Conservation (phyloP, 1,140 invertebrate species). For the Leptinotarsa lineolata region DNA sequence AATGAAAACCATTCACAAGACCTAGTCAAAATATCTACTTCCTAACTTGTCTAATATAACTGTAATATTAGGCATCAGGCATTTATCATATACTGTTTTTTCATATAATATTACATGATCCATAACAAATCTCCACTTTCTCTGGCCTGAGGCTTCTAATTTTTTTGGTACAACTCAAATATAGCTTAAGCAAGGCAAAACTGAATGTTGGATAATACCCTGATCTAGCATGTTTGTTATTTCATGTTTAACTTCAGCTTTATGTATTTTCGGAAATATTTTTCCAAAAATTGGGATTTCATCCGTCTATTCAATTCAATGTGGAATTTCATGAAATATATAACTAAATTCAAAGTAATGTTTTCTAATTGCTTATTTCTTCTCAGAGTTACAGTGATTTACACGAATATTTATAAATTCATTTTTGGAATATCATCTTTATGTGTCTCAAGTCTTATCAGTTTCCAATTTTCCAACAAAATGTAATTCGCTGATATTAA, state of each 20-base stretch:
- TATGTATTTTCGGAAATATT: slow-evolving; percentile 24
- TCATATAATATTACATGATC: slow-evolving; percentile 1
- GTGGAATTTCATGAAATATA: slow-evolving; percentile 19
- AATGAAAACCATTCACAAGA: slow-evolving; percentile 6
- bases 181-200: slow-evolving; percentile 9
- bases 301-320: slow-evolving; percentile 18
- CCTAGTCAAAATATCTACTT: neutral
- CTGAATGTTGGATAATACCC: slow-evolving; percentile 25
- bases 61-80: neutral
- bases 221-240: slow-evolving; percentile 27
- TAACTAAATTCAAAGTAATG: slow-evolving; percentile 8
- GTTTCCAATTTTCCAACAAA: neutral
- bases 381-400: slow-evolving; percentile 16
- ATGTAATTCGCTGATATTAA: neutral
- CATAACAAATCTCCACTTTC: slow-evolving; percentile 16
- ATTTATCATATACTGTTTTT: slow-evolving; percentile 7
- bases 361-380: slow-evolving; percentile 20
- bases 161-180: slow-evolving; percentile 18
- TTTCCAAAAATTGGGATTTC: slow-evolving; percentile 16
- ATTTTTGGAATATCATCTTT: slow-evolving; percentile 4
- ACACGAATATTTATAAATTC: slow-evolving; percentile 14
- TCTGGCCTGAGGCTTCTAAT: slow-evolving; percentile 2
- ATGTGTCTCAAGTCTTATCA: too few relatives aligned
- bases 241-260: slow-evolving; percentile 22
- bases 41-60: slow-evolving; percentile 1